These are phyloP conservation scores for Nomada flava DNA, from an alignment of 2,888 invertebrate genomes.

Conservation along the genomic window DNA sequence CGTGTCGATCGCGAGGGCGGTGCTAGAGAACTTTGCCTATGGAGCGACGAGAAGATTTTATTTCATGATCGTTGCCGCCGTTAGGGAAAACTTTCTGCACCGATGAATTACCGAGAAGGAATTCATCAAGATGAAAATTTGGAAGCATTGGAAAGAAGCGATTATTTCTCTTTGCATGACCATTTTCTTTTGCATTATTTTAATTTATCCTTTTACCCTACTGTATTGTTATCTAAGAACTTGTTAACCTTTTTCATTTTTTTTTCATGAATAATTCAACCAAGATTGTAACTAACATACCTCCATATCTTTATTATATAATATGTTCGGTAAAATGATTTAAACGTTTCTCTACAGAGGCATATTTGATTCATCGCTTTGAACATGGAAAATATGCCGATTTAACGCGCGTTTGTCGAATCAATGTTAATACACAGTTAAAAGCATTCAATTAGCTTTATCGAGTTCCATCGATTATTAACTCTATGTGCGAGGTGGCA, in stretches of 20 bases:
- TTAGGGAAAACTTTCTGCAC: not conserved
- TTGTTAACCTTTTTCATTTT: no score
- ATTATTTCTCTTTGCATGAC: no score
- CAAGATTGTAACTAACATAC: no score
- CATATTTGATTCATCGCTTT: not conserved
- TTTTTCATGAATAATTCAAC: no score
- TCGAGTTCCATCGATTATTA: not conserved
- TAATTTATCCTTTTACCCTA: no score
- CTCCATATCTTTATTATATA: no score
- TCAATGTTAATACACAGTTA: constrained; percentile 5
- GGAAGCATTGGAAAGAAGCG: no score
- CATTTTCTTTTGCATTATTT: no score
- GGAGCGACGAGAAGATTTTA: not conserved
- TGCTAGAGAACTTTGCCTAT: constrained; percentile 6
- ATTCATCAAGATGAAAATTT: not conserved
- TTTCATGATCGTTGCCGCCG: not conserved
- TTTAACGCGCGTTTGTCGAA: not conserved
- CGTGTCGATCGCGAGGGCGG: constrained; percentile 9
- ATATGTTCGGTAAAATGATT: no score
- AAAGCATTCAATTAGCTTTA: constrained; percentile 1
- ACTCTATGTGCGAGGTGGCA: not conserved
- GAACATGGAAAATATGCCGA: not conserved
- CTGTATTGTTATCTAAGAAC: no score
- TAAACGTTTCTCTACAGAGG: no score
- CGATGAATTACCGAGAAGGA: not conserved